Base-by-base conservation (phyloP, 2,888 invertebrate genomes). In the Melieria omissa region DNA sequence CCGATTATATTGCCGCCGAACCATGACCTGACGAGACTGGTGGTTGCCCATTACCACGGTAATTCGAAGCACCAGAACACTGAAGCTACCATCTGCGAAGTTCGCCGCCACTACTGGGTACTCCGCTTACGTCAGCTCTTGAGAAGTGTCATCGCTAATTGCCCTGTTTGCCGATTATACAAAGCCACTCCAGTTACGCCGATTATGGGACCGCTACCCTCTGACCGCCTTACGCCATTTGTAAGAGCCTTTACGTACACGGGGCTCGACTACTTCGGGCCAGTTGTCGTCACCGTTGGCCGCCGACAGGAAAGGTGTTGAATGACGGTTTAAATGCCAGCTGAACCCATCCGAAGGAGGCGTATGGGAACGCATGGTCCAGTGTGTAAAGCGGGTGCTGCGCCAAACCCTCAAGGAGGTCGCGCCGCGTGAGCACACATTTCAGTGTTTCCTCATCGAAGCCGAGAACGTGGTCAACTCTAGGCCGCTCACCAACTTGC, bases 281-380 rank as follows among this genome's bases (percentile, higher is more conserved):
- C n/a, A n/a, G n/a, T n/a, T n/a, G n/a, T n/a, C n/a, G n/a, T n/a
- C n/a, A n/a, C n/a, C n/a, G n/a, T n/a, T n/a, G n/a, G n/a, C n/a
- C n/a, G 71, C 55, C 45, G 63, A 6, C 6, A 54, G 55, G 44
- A 46, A 47, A 16, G 47, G 42, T 6, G 44, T 54, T 16, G 55
- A 16, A 49, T 57, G 65, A 65, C 46, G 5, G 65, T 16, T 63
- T 66, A 14, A 70, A 52, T 68, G 72, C 55, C 65, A 72, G 68
- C 72, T 10, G 10, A 68, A 76, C 69, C 74, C 74, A 0, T 66
- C 58, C 12, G 71, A 62, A 41, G 74, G 71, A n/a, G 74, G 73
- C 7, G 49, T 72, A 61, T 75, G 73, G 72, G 75, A 75, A 58
- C 57, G 72, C n/a, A 73, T 75, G 70, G 74, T 75, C 10, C 74